Conservation (phyloP, 2,797 vertebrate species). For the Neosilurus hyrtlii region DNA sequence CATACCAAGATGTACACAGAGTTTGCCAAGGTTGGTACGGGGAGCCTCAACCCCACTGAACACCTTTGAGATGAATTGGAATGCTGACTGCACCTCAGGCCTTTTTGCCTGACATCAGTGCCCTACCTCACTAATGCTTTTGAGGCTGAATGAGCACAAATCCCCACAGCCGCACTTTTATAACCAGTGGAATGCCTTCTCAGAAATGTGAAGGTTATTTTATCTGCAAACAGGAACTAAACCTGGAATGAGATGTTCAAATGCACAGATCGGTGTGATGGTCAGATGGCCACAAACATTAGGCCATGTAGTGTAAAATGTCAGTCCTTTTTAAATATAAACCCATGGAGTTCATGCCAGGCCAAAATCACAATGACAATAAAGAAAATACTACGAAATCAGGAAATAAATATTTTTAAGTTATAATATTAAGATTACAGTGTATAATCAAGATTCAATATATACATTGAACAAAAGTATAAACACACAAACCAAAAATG, state of each 20-base stretch:
- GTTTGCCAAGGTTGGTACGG: no score
- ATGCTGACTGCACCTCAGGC: not conserved
- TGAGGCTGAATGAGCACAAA: not conserved
- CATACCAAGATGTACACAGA: no score
- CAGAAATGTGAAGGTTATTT: not conserved
- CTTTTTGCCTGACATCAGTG: not conserved
- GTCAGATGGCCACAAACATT: not conserved
- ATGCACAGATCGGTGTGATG: not conserved
- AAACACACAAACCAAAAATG: no score
- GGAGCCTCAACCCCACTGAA: no score
- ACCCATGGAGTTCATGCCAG: not conserved
- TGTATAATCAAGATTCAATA: no score
- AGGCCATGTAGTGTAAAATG: not conserved
- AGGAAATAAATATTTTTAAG: not conserved
- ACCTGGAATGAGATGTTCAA: not conserved
- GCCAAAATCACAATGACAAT: not conserved
- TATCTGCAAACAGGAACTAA: not conserved
- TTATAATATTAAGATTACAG: no score
- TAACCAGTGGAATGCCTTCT: not conserved
- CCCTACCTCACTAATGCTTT: conserved; percentile 6
- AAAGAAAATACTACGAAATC: not conserved
- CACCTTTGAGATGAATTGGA: no score
- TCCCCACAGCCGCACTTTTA: not conserved
- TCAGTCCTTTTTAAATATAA: not conserved
- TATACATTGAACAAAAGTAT: no score